Evolutionary conservation across 2,113 vertebrate genomes (phyloP), one percentile per base, ranked within the genome.

Genomic region (Thalassoma bifasciatum): DNA sequence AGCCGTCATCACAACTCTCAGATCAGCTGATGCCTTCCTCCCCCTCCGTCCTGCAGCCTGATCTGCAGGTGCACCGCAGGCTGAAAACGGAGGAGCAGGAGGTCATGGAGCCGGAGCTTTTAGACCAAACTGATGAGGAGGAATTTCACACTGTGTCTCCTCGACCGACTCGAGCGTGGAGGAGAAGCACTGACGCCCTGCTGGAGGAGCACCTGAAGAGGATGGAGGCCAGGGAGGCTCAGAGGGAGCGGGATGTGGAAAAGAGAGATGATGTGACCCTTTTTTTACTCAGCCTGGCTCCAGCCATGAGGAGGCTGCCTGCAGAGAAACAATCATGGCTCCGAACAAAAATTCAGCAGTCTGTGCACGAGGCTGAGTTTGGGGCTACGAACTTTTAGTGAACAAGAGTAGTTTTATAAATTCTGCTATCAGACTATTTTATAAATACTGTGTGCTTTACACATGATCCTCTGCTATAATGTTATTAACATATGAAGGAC

Each of bases 211-310:
- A 30, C 49, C 62, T 86, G 69, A 66, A 13, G 57, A 66, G 73
- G 60, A 54, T 26, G 56, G 78, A 81, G 63, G 54, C 57, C 52
- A 4, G 73, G 58, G 74, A 81, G 34, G 66, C 38, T 0, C 73
- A 66, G 46, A 64, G 57, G 11, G 80, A 70, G n/a, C 56, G 66
- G 10, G 75, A 82, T 6, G 8, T 22, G 68, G 77, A 78, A 0
- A 77, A 65, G 52, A 75, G 64, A 3, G 85, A 87, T 1, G 75
- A 87, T 1, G 82, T 84, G 0, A 70, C 40, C 2, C 67, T 87
- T 44, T 87, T 87, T 2, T 19, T 87, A 5, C 72, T 87, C 2
- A 87, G 85, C 64, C 2, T 87, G 64, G 85, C 85, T 4, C 85
- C 85, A 0, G 82, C 85, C 52, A 38, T 87, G 66, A 76, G 85